Evolutionary conservation across 2,888 invertebrate species (phyloP), one percentile per base, ranked within the genome.

Genomic region (Cheilosia grossa): DNA sequence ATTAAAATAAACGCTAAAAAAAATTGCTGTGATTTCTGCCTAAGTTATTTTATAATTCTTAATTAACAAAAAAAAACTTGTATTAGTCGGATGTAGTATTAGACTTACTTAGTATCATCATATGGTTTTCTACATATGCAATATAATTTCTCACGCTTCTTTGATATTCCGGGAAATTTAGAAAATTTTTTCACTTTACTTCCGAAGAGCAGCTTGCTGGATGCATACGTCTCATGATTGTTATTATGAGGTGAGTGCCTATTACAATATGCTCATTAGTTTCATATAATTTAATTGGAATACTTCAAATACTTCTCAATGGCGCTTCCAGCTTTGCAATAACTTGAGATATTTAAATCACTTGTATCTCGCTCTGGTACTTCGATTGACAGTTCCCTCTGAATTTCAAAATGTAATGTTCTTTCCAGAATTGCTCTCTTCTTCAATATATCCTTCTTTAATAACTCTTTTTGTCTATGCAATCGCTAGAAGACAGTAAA

Each of bases 91-190:
- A 30, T 30, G 1, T 30, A 30, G 30, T 30, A 30, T 9, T 2
- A 2, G 13, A 70, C 94, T 93, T 91, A 97, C 96, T 98, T 98
- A 17, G 97, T 96, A 89, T 97, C 97, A 92, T 99, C 98, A 90
- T 99, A 99, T 4, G 98, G 98, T 53, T 97, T 98, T 90, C 97
- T 95, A 90, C 99, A 99, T 69, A 98, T 93, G 91, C 99, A 99
- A 89, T 98, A 96, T 2, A 98, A 93, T 90, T 97, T 97, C 89
- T 97, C 96, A 89, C 96, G 96, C 89, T 95, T 91, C 70, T 89
- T 95, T 59, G 87, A 82, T 49, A 88, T 24, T n/a, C 74, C 70
- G 7, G 85, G 67, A 24, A 70, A 80, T 9, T 80, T 85, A 0
- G 79, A 58, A 75, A 82, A 21, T 87, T 87, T 69, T 21, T 67